These are phyloP conservation scores for Gouania willdenowi DNA, from an alignment of 2,797 vertebrate species.

Conservation along the genomic window DNA sequence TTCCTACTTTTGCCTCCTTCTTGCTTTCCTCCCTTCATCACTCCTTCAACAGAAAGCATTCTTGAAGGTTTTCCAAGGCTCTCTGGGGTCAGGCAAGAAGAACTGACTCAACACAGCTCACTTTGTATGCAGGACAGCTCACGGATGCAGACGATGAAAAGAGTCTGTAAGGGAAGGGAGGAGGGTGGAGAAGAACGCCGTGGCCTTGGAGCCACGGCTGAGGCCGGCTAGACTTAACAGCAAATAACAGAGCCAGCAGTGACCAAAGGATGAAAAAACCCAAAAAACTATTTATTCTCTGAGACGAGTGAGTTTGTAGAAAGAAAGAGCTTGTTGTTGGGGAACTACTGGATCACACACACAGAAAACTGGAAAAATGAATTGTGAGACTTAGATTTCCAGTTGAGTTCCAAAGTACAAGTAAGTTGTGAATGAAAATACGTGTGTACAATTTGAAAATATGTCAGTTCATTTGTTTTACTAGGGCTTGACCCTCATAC, in stretches of 20 bases:
- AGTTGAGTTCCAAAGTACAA: too few species aligned
- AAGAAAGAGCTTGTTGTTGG: too few species aligned
- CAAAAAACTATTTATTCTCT: constrained; percentile 30
- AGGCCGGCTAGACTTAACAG: constrained; percentile 27
- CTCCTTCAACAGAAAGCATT: constrained; percentile 57
- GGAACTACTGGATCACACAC: too few species aligned
- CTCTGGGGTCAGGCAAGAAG: constrained; percentile 48
- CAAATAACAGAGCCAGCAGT: constrained; percentile 26
- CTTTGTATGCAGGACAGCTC: constrained; percentile 60
- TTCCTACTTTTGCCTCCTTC: background rate
- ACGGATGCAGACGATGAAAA: constrained; percentile 52
- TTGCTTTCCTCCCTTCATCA: constrained; percentile 13
- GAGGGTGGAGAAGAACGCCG: background rate
- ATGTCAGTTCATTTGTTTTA: too few species aligned
- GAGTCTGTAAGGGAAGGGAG: constrained; percentile 24
- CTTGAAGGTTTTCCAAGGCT: constrained; percentile 61
- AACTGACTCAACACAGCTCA: constrained; percentile 64
- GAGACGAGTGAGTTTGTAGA: constrained; percentile 1
- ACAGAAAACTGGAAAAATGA: too few species aligned
- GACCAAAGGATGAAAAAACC: constrained; percentile 29
- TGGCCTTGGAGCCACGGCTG: constrained; percentile 20
- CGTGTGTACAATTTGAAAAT: too few species aligned
- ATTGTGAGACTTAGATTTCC: too few species aligned
- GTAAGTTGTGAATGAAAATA: too few species aligned
- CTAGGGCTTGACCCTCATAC: too few species aligned